Percentiles rank a stretch among this genome's conserved stretches.
These are phyloP conservation scores for Collichthys lucidus DNA, from an alignment of 2,113 vertebrate species.

Conservation along the genomic window DNA sequence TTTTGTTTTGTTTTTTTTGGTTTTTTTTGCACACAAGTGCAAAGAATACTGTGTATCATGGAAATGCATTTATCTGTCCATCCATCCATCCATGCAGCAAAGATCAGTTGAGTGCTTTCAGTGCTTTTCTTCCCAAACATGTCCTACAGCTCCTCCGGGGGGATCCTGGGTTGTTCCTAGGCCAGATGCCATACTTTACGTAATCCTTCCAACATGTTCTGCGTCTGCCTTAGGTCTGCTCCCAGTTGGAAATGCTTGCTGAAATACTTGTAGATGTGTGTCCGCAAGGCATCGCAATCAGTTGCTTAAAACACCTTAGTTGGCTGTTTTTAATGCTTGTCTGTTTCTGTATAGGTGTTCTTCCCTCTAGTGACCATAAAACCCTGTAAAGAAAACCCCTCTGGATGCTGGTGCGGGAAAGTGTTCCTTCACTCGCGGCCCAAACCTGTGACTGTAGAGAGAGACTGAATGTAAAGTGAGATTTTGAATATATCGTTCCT, in stretches of 20 bases:
- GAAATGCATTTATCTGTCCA: not conserved
- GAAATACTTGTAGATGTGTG: not conserved
- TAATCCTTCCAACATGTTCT: conserved; percentile 12
- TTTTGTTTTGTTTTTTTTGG: not conserved
- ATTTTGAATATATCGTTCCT: not conserved
- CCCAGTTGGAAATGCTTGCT: not conserved
- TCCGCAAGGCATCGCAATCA: not conserved
- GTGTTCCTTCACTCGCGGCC: not conserved
- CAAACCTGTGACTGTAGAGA: not conserved
- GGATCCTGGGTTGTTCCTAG: conserved; percentile 15
- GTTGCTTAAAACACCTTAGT: not conserved
- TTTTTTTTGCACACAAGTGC: not conserved
- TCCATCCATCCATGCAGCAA: not conserved
- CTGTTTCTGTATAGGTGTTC: not conserved
- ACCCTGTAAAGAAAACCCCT: not conserved
- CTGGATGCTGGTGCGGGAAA: not conserved
- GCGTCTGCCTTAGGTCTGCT: conserved; percentile 14
- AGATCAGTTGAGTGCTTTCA: not conserved
- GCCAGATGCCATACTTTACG: conserved; percentile 23
- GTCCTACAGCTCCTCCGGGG: not conserved
- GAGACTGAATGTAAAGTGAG: not conserved
- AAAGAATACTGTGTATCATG: not conserved
- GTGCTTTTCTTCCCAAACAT: not conserved
- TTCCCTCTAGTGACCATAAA: not conserved
- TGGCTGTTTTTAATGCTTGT: not conserved